Evolutionary conservation across 2,888 invertebrate species (phyloP), one percentile per base, ranked within the genome.

Genomic region (Tanytarsus gracilentus): DNA sequence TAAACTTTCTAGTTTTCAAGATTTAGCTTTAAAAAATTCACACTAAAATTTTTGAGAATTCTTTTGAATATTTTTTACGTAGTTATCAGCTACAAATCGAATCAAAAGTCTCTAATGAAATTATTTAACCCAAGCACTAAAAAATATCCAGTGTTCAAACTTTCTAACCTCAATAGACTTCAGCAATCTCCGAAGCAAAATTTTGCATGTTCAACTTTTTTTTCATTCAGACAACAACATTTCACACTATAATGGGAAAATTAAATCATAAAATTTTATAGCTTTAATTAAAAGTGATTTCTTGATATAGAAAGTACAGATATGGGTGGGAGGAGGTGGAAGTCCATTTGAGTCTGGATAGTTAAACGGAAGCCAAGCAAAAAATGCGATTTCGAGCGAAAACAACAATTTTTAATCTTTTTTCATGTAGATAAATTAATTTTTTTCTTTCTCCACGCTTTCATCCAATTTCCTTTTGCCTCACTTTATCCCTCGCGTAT

Each of bases 201-300:
- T 16, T 40, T 40, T 40, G 40, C 52, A 52, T 33, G 55, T 55
- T 55, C 16, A 55, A 44, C 18, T 44, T 44, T 44, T 44, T 44
- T 23, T 4, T 33, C n/a, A 9, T n/a, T 33, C 33, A 11, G 3
- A 11, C 33, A 33, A n/a, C n/a, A n/a, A n/a, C n/a, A n/a, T n/a
- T n/a, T n/a, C n/a, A n/a, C 33, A 44, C 21, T 25, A 55, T 55
- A 55, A 55, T 55, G 55, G 21, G 39, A 55, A n/a, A 55, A 55
- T 55, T 39, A 55, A 55, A 55, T 55, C 55, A 55, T 55, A 55
- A 55, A 55, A 55, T 55, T 55, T 55, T 39, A 55, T 39, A 18
- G 26, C 26, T 55, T 55, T 55, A 55, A 55, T 55, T 55, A 55
- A 55, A 55, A 55, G 44, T 55, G 55, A 55, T 55, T 40, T 40